Conservation (phyloP, 1,140 invertebrate genomes). For the Formica exsecta region DNA sequence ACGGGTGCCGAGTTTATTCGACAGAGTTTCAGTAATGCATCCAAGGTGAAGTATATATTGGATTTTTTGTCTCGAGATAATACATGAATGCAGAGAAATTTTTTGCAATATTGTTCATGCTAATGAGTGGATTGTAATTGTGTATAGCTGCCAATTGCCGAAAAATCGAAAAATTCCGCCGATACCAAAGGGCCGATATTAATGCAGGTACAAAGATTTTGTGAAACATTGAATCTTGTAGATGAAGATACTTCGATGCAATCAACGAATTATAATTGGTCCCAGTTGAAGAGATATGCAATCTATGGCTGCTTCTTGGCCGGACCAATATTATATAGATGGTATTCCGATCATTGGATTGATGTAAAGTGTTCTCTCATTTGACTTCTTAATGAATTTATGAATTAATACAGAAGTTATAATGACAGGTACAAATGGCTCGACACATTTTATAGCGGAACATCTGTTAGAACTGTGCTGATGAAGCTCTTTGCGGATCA, state of each 20-base stretch:
- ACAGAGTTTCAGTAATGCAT: conserved; percentile 88
- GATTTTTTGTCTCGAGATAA: neutral
- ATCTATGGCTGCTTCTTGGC: conserved; percentile 81
- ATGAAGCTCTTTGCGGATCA: conserved; percentile 93
- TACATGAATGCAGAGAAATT: neutral
- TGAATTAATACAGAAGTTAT: conserved; percentile 14
- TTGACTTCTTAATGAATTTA: conserved; percentile 15
- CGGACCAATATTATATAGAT: conserved; percentile 81
- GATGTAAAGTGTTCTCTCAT: neutral
- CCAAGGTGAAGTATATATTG: conserved; percentile 68
- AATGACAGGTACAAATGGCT: conserved; percentile 92
- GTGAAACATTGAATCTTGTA: conserved; percentile 71
- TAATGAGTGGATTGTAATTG: neutral
- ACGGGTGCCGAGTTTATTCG: conserved; percentile 92
- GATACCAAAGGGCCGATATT: conserved; percentile 63
- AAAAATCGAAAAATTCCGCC: neutral
- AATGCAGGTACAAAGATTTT: conserved; percentile 61
- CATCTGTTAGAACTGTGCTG: conserved; percentile 88
- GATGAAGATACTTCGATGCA: conserved; percentile 37
- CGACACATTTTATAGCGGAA: conserved; percentile 90
- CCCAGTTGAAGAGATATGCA: conserved; percentile 81
- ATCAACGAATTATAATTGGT: conserved; percentile 77
- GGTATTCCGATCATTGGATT: conserved; percentile 67
- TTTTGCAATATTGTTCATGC: neutral
- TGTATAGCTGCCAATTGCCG: neutral